Evolutionary conservation across 2,113 vertebrate species (phyloP).

Genomic region (Nerophis ophidion): DNA sequence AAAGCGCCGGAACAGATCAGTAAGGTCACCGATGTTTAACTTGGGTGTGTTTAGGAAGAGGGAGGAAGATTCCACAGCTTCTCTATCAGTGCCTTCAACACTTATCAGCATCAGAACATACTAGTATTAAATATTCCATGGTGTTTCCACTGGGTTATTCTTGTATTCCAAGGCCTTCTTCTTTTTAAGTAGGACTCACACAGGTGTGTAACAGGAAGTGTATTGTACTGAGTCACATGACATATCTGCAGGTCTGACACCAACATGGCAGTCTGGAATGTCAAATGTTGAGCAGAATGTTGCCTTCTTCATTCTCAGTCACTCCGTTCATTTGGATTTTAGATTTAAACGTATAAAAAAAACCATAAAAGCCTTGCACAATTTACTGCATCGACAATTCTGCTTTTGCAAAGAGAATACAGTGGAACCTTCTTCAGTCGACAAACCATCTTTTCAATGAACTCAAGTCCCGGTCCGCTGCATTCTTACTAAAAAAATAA

Average conservation of each 20-base stretch:
- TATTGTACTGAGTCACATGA: background rate
- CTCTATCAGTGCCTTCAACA: background rate
- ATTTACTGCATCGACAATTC: no score
- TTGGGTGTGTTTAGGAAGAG: background rate
- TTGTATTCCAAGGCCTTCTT: background rate
- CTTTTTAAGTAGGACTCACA: background rate
- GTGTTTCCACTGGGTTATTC: no score
- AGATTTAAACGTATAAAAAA: no score
- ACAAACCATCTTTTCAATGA: no score
- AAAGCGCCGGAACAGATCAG: background rate
- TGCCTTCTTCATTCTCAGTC: background rate
- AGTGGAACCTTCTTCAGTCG: no score
- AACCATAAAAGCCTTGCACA: no score
- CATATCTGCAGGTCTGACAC: no score
- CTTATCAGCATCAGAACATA: background rate
- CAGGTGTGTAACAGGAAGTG: no score
- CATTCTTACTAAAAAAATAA: no score
- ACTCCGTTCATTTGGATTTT: no score
- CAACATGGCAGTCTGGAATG: background rate
- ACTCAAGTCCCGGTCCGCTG: no score
- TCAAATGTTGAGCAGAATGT: background rate
- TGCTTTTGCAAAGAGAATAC: no score
- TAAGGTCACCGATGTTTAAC: conserved; percentile 43
- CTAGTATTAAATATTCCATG: background rate
- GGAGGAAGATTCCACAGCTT: background rate